A percentile compares a stretch with the other conserved stretches of the same genome.
phyloP scores from a whole-genome alignment of 2,797 vertebrate species.

The Chaunax sp. region DNA sequence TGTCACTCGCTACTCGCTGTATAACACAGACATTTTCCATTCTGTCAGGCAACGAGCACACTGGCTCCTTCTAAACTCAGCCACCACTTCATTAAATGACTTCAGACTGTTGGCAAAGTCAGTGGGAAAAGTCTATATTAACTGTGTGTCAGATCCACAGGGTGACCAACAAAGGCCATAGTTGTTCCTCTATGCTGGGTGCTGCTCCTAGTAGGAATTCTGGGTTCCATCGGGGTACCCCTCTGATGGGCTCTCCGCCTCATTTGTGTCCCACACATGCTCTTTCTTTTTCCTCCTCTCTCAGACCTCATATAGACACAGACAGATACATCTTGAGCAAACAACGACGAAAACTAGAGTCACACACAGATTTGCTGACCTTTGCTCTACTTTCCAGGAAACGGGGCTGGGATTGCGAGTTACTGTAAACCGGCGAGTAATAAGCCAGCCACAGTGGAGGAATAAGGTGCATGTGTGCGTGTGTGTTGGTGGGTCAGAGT shows the following conservation, averaged over 20 bases:
- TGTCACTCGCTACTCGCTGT: constrained; percentile 74
- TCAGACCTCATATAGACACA: constrained; percentile 20
- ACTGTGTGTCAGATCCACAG: constrained; percentile 85
- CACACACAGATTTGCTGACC: constrained; percentile 49
- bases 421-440: constrained; percentile 35
- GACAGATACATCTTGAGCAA: constrained; percentile 30
- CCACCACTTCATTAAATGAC: constrained; percentile 89
- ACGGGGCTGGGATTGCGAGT: constrained; percentile 16
- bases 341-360: constrained; percentile 33
- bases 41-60: constrained; percentile 84
- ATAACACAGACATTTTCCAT: constrained; percentile 87
- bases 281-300: constrained; percentile 17
- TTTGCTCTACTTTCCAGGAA: constrained; percentile 63
- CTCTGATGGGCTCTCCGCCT: constrained; percentile 50
- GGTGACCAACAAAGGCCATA: constrained; percentile 85
- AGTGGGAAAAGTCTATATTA: constrained; percentile 90
- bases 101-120: constrained; percentile 87
- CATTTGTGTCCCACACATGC: constrained; percentile 48
- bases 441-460: constrained; percentile 2
- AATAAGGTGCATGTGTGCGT: constrained; percentile 13
- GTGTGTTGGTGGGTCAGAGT: constrained; percentile 3
- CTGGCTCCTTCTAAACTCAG: constrained; percentile 86
- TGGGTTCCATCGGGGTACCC: constrained; percentile 68
- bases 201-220: constrained; percentile 67
- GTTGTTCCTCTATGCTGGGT: constrained; percentile 80